phyloP scores from a whole-genome alignment of 1,140 invertebrate species.

The Penaeus chinensis region DNA sequence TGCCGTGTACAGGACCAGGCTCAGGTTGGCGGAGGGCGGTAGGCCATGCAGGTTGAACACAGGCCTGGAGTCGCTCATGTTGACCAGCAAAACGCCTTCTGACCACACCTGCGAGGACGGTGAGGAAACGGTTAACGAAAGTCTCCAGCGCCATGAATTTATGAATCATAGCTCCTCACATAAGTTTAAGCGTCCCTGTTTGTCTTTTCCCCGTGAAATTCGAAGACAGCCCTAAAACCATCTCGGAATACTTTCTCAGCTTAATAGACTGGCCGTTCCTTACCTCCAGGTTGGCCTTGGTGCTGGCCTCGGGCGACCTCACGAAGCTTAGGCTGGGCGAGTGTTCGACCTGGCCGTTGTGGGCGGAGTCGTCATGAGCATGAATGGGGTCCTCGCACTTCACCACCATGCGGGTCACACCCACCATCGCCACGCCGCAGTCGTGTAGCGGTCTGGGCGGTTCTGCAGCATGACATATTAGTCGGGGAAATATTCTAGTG shows the following conservation, averaged over 20 bases:
- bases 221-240: no score
- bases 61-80: slow-evolving; percentile 40
- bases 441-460: slow-evolving; percentile 26
- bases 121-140: not conserved
- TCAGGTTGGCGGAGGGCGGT: slow-evolving; percentile 44
- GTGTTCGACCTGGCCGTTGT: no score
- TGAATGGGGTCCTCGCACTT: slow-evolving; percentile 9
- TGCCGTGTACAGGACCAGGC: slow-evolving; percentile 52
- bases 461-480: not conserved
- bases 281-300: slow-evolving; percentile 33
- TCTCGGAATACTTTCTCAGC: no score
- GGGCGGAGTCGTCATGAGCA: no score
- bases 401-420: slow-evolving; percentile 21
- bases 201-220: no score
- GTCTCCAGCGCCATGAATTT: no score
- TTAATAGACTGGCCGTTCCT: not conserved
- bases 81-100: slow-evolving; percentile 42
- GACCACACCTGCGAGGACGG: slow-evolving; percentile 49
- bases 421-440: slow-evolving; percentile 20
- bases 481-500: no score
- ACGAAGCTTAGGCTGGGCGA: slow-evolving; percentile 20
- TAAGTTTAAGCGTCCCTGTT: no score
- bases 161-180: no score
- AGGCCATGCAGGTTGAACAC: slow-evolving; percentile 51
- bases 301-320: slow-evolving; percentile 22